These are phyloP conservation scores for Schizopygopsis pylzovi DNA, from an alignment of 2,797 vertebrate genomes.

Conservation along the genomic window DNA sequence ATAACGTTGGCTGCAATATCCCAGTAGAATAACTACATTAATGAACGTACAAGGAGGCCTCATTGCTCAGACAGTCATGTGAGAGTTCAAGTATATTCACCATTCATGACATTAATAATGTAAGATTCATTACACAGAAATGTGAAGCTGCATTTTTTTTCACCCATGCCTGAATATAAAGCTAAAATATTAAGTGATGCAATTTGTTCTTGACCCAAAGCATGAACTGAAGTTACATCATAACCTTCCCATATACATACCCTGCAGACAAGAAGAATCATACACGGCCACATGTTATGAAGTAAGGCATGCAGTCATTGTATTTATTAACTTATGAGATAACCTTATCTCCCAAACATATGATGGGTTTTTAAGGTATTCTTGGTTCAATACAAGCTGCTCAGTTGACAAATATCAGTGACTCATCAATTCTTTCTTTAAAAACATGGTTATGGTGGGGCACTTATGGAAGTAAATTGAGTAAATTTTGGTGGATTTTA, in stretches of 20 bases:
- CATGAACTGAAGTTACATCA: slow-evolving; percentile 76
- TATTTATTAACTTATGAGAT: slow-evolving; percentile 78
- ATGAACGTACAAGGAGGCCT: slow-evolving; percentile 72
- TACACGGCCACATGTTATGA: slow-evolving; percentile 69
- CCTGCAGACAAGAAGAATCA: slow-evolving; percentile 68
- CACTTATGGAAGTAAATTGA: background rate
- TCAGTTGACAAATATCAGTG: background rate
- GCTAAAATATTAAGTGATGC: slow-evolving; percentile 75
- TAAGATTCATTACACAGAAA: slow-evolving; percentile 82
- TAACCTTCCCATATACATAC: slow-evolving; percentile 68
- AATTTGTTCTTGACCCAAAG: slow-evolving; percentile 81
- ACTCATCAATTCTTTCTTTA: background rate
- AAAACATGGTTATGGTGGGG: too few relatives aligned
- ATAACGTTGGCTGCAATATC: slow-evolving; percentile 22
- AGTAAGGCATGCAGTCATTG: slow-evolving; percentile 65
- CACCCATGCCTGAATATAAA: slow-evolving; percentile 73
- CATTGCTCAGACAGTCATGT: slow-evolving; percentile 61
- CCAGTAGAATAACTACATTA: slow-evolving; percentile 63
- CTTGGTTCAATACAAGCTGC: background rate
- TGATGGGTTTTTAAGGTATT: slow-evolving; percentile 60
- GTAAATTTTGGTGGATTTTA: background rate
- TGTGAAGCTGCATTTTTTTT: slow-evolving; percentile 79
- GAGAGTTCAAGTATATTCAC: slow-evolving; percentile 74
- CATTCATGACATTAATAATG: slow-evolving; percentile 85
- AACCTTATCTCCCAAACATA: slow-evolving; percentile 69